phyloP scores from a whole-genome alignment of 2,888 invertebrate genomes.

The Cryptus viduatorius region DNA sequence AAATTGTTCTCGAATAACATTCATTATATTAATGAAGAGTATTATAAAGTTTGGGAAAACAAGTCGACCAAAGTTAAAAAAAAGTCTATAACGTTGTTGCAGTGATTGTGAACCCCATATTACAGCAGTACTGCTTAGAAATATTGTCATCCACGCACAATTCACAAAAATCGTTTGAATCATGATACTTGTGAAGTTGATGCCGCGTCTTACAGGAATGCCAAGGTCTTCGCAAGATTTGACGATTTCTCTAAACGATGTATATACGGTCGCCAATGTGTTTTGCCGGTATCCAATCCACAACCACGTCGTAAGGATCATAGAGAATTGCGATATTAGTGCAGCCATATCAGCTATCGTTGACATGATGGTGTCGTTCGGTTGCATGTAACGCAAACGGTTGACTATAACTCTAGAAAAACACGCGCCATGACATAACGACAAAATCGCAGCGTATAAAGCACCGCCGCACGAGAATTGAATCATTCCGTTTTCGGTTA shows the following conservation, averaged over 20 bases:
- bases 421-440: slow-evolving; percentile 11
- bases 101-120: background rate
- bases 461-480: slow-evolving; percentile 41
- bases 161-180: slow-evolving; percentile 14
- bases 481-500: slow-evolving; percentile 17
- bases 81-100: background rate
- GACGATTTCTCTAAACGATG: slow-evolving; percentile 23
- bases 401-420: slow-evolving; percentile 2
- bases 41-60: slow-evolving; percentile 56
- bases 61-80: slow-evolving; percentile 48
- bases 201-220: background rate
- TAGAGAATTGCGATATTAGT: slow-evolving; percentile 18
- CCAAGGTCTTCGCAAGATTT: slow-evolving; percentile 20
- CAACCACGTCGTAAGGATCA: slow-evolving; percentile 55
- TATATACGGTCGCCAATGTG: slow-evolving; percentile 15
- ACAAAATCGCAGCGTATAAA: slow-evolving; percentile 27
- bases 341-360: slow-evolving; percentile 20
- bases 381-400: background rate
- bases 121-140: background rate
- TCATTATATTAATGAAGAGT: slow-evolving; percentile 48
- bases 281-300: slow-evolving; percentile 42
- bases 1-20: slow-evolving; percentile 40
- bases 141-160: slow-evolving; percentile 11
- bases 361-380: slow-evolving; percentile 24
- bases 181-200: background rate